phyloP scores from a whole-genome alignment of 2,888 invertebrate genomes.

The Gandaritis pyraliata region DNA sequence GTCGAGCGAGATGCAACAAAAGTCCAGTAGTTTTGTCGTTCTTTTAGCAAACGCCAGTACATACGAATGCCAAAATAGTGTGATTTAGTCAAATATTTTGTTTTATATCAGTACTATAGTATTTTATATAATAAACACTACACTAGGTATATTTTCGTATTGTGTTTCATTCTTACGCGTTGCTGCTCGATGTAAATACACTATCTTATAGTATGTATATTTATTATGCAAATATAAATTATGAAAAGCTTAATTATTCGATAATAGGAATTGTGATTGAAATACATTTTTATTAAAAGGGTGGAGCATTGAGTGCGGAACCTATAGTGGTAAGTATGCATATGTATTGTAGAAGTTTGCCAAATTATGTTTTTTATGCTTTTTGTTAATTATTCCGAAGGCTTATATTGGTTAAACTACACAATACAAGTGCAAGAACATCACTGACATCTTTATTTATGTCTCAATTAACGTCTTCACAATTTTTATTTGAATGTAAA shows the following conservation, averaged over 20 bases:
- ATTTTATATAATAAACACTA: not conserved
- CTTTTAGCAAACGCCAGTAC: not conserved
- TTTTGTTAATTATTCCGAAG: conserved; percentile 14
- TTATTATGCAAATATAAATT: conserved; percentile 1
- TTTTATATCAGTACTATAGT: not conserved
- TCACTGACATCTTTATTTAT: not conserved
- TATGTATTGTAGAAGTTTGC: conserved; percentile 42
- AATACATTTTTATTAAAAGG: conserved; percentile 81
- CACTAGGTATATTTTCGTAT: conserved; percentile 1
- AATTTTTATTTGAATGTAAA: not conserved
- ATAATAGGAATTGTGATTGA: conserved; percentile 35
- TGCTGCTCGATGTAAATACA: conserved; percentile 4
- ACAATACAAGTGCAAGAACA: conserved; percentile 3
- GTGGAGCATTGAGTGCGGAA: conserved; percentile 95
- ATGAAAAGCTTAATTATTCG: conserved; percentile 9
- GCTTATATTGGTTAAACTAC: conserved; percentile 6
- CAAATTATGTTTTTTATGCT: conserved; percentile 26
- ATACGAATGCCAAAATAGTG: not conserved
- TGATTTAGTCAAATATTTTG: not conserved
- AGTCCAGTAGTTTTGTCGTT: too few species aligned
- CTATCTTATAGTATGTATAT: conserved; percentile 1
- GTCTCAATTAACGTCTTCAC: not conserved
- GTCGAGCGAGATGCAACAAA: too few species aligned
- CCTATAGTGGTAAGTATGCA: conserved; percentile 96
- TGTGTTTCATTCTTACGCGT: conserved; percentile 12